These are phyloP conservation scores for Pachydiplax longipennis DNA, from an alignment of 2,888 invertebrate genomes.

Conservation along the genomic window DNA sequence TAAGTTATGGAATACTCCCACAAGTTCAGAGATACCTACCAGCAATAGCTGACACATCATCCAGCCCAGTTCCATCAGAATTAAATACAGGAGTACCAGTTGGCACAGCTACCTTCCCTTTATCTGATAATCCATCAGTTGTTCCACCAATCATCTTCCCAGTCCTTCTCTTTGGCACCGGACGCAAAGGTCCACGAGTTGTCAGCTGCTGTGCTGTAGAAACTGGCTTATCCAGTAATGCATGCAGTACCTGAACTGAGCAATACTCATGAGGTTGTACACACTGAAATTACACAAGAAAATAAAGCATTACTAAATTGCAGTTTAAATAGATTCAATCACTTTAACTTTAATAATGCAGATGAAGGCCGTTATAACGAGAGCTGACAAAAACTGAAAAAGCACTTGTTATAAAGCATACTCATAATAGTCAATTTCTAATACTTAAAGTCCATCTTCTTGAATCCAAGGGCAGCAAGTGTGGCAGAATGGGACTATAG, in stretches of 20 bases:
- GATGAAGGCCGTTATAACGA: too few relatives aligned
- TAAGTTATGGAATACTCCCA: neutral
- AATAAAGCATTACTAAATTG: too few relatives aligned
- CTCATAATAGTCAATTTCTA: too few relatives aligned
- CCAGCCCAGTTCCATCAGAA: neutral
- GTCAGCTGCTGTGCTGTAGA: slow-evolving; percentile 53
- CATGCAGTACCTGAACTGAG: slow-evolving; percentile 51
- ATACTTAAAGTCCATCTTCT: too few relatives aligned
- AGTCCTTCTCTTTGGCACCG: slow-evolving; percentile 45
- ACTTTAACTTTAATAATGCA: too few relatives aligned
- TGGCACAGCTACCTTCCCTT: neutral
- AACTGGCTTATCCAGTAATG: slow-evolving; percentile 52
- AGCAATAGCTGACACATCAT: slow-evolving; percentile 21
- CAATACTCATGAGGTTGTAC: slow-evolving; percentile 53
- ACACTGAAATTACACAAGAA: slow-evolving; percentile 51
- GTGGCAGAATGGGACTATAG: too few relatives aligned
- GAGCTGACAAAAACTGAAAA: too few relatives aligned
- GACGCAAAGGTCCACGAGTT: slow-evolving; percentile 52
- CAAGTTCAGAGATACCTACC: neutral
- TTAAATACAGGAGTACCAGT: neutral
- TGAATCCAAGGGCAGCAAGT: too few relatives aligned
- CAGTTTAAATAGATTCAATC: neutral
- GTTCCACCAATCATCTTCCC: neutral
- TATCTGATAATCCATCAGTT: neutral
- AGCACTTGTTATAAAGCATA: too few relatives aligned